These are phyloP conservation scores for Zosterops lateralis DNA, from an alignment of 2,113 vertebrate species.

Conservation along the genomic window DNA sequence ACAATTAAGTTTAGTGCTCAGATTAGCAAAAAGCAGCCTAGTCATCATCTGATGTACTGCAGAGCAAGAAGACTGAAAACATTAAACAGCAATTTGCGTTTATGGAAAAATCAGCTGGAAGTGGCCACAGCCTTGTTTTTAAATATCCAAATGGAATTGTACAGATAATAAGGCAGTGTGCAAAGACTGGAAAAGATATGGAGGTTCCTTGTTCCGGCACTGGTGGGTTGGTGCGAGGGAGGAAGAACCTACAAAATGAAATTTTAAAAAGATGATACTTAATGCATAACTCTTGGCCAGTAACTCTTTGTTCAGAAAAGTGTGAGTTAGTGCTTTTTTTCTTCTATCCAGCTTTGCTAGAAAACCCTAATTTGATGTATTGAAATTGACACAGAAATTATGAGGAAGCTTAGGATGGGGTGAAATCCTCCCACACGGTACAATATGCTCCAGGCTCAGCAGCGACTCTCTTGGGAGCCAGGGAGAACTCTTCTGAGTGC, in stretches of 20 bases:
- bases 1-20: not conserved
- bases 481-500: not conserved
- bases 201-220: not conserved
- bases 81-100: not conserved
- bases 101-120: not conserved
- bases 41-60: not conserved
- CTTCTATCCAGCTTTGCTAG: not conserved
- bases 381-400: constrained; percentile 21
- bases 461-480: not conserved
- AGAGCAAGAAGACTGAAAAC: not conserved
- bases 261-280: not conserved
- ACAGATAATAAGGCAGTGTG: not conserved
- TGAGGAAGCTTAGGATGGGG: not conserved
- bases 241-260: not conserved
- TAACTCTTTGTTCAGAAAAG: not conserved
- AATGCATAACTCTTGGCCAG: not conserved
- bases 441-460: constrained; percentile 24
- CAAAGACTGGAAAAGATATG: not conserved
- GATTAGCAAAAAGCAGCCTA: not conserved
- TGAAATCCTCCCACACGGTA: not conserved
- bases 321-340: not conserved
- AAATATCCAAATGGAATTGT: not conserved
- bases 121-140: not conserved
- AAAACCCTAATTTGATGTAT: not conserved
- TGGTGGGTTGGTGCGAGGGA: not conserved